Evolutionary conservation across 2,888 invertebrate species (phyloP), one percentile per base, ranked within the genome.

Genomic region (Phorcus lineatus): DNA sequence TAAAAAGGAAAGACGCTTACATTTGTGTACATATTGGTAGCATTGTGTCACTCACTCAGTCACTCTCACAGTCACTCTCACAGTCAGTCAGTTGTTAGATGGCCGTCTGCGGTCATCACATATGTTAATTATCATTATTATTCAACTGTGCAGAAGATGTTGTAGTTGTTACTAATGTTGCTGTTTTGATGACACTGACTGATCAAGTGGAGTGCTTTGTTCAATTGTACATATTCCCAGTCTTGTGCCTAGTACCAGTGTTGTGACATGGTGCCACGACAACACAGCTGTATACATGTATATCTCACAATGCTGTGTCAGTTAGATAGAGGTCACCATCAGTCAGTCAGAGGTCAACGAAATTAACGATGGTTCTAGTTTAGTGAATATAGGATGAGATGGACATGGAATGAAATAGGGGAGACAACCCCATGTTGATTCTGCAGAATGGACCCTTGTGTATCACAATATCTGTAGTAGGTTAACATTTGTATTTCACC

Each of bases 101-200:
- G 47, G 47, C 11, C 47, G 36, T 1, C 36, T 17, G n/a, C 24
- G 70, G 24, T 70, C 70, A 70, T 19, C 36, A 70, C 70, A 70
- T 70, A 70, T 70, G 70, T 31, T 40, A 36, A 70, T 70, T 70
- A 70, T 70, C 70, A 70, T 70, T 70, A 70, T 70, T 70, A 70
- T 70, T 36, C 40, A 70, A 70, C 70, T 70, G 70, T 70, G 70
- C 70, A 70, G 70, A 70, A 70, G 40, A 17, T 70, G 70, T 70
- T 70, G 70, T 70, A 70, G 19, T 40, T 36, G 70, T 70, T 70
- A 70, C 70, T 70, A 31, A 70, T 70, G 70, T 70, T 28, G 70
- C 70, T 31, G 40, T 70, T 70, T 70, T 70, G 36, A 70, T 36
- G 28, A 70, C 70, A 70, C 40, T 70, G 70, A 70, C 70, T 36